phyloP scores from a whole-genome alignment of 2,113 vertebrate genomes.

The Nesoenas mayeri region DNA sequence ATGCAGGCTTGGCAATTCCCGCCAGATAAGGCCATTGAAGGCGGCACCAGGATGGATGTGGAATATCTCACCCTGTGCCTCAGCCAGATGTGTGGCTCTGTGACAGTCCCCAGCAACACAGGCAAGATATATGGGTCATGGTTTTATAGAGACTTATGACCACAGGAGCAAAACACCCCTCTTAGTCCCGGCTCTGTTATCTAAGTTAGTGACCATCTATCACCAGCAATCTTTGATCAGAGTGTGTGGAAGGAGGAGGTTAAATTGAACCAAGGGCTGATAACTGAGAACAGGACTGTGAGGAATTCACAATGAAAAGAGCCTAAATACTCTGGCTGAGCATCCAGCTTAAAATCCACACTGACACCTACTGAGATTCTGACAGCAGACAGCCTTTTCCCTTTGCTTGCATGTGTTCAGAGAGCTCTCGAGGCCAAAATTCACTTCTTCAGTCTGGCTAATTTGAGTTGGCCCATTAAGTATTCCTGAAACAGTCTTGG shows the following conservation, averaged over 20 bases:
- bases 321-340: not conserved
- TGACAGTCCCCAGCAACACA: not conserved
- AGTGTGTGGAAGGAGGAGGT: not conserved
- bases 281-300: not conserved
- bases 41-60: not conserved
- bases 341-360: conserved; percentile 42
- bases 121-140: not conserved
- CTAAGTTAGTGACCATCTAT: not conserved
- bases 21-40: conserved; percentile 8
- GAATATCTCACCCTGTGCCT: not conserved
- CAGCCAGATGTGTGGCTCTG: not conserved
- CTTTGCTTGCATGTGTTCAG: not conserved
- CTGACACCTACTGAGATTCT: conserved; percentile 56
- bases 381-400: conserved; percentile 23
- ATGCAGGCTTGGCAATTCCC: not conserved
- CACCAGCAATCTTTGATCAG: not conserved
- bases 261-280: not conserved
- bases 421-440: conserved; percentile 29
- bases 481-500: conserved; percentile 55
- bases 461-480: conserved; percentile 45
- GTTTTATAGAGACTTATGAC: not conserved
- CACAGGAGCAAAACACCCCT: not conserved
- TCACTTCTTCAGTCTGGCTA: conserved; percentile 35
- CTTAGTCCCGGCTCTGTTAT: not conserved
- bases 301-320: not conserved